Base-by-base conservation (phyloP, 2,113 vertebrate species). In the Aix galericulata region DNA sequence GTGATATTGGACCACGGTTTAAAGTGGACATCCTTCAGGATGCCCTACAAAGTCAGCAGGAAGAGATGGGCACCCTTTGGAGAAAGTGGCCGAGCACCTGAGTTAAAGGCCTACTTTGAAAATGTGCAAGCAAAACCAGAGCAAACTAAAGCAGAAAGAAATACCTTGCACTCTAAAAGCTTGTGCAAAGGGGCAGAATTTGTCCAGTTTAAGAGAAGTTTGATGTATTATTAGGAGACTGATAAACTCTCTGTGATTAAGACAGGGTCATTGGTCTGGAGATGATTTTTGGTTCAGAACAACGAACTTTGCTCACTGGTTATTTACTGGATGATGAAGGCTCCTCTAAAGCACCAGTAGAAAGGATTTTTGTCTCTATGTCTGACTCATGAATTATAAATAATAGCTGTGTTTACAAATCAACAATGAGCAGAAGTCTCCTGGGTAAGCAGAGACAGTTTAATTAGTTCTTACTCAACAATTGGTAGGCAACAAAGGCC, bases 391-490 rank as follows among this genome's bases (percentile, higher is more conserved):
- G 0, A 63, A 78, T 94, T 92, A 89, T 89, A 93, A 92, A 92
- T 94, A 85, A 89, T 91, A 42, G 74, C 84, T 77, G 80, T 86
- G 82, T 85, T 92, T 93, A 89, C 62, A 82, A 58, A 76, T 23
- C 26, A 59, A 1, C 38, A 56, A 21, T 40, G 71, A 80, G 62
- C 78, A 73, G n/a, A 94, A 46, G 66, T 84, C 48, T 94, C 15
- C 58, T 42, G 84, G 77, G 38, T 72, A 62, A 94, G 81, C 26
- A 40, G 52, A 77, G 80, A 64, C 86, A 72, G 36, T 83, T 92
- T 59, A 91, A 92, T 93, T 55, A 60, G 14, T 13, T 89, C 93
- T 95, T 83, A 64, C 89, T 76, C 82, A 89, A 66, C 13, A 69
- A 67, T 25, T 91, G 71, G 42, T 58, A 1, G 69, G 31, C 71